Evolutionary conservation across 1,140 invertebrate species (phyloP), one percentile per base, ranked within the genome.

Genomic region (Zaprionus gabonicus): DNA sequence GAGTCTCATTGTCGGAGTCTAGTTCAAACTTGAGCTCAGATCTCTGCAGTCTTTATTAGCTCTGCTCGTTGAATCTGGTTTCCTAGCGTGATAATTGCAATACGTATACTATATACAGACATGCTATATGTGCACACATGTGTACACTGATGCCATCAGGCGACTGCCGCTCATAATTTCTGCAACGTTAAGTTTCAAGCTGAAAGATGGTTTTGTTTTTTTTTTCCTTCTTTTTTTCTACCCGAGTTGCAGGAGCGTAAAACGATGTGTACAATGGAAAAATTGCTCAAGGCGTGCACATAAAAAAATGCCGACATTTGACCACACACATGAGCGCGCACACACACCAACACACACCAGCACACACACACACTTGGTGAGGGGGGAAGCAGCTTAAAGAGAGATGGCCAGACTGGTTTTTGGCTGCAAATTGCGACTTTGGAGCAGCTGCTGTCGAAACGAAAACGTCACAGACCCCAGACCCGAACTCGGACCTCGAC

Each of bases 341-440:
- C 51, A 58, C 64, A 49, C 27, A 38, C 25, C 34, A 17, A 27
- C 36, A 60, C 13, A 67, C 12, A 51, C n/a, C 15, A 41, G 46
- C 12, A 63, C 57, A 55, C 13, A 41, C 28, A 41, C 28, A 65
- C 80, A 81, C 55, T 56, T 25, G 82, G 28, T 20, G 60, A 34
- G 60, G 56, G 53, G 62, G 36, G 65, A 83, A 78, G 58, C 64
- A 56, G 71, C 76, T 78, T 65, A 38, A 66, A 78, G 64, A 90
- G 84, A 90, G 84, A 90, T 88, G 84, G 75, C 55, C 76, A 85
- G 84, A 88, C 85, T 85, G 85, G 85, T 88, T 88, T 88, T 81
- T 72, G 85, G 64, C 79, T 73, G 71, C 49, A 80, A 82, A 84
- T 74, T 82, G 82, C 75, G 71, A 78, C 65, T 74, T 41, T 59